These are phyloP conservation scores for Haliclona indistincta DNA, from an alignment of 37 sponge, comb jelly and placozoan genomes.

Conservation along the genomic window DNA sequence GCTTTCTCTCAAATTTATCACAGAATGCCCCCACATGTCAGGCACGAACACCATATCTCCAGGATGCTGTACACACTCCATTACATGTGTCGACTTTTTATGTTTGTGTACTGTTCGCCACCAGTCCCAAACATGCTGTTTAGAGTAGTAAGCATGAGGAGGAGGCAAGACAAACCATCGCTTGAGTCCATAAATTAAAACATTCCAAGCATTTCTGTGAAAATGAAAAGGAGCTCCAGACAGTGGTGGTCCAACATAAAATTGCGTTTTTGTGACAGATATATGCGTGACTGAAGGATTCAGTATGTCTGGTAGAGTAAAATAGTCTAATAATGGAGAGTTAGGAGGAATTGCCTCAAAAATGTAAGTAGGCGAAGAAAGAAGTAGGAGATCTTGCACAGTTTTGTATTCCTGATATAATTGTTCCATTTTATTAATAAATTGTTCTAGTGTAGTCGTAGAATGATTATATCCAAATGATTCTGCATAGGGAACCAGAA, in stretches of 20 bases:
- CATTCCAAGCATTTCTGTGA: conserved; percentile 74
- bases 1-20: conserved; percentile 76
- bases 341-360: conserved; percentile 49
- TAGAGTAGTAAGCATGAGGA: conserved; percentile 63
- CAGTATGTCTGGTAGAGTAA: conserved; percentile 56
- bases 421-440: conserved; percentile 48
- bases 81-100: conserved; percentile 12
- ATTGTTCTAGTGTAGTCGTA: conserved; percentile 42
- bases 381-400: not conserved
- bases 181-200: conserved; percentile 75
- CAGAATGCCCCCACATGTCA: conserved; percentile 87
- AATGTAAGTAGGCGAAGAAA: conserved; percentile 48
- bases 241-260: conserved; percentile 77
- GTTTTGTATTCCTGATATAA: conserved; percentile 10
- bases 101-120: conserved; percentile 38
- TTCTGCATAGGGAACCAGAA: conserved; percentile 51
- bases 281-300: conserved; percentile 65
- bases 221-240: conserved; percentile 75
- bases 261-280: conserved; percentile 22
- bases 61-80: conserved; percentile 84
- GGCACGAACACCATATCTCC: conserved; percentile 86
- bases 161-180: conserved; percentile 89
- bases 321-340: conserved; percentile 63
- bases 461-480: conserved; percentile 29
- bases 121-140: conserved; percentile 77